phyloP scores from a whole-genome alignment of 2,888 invertebrate species.

The Erannis defoliaria region DNA sequence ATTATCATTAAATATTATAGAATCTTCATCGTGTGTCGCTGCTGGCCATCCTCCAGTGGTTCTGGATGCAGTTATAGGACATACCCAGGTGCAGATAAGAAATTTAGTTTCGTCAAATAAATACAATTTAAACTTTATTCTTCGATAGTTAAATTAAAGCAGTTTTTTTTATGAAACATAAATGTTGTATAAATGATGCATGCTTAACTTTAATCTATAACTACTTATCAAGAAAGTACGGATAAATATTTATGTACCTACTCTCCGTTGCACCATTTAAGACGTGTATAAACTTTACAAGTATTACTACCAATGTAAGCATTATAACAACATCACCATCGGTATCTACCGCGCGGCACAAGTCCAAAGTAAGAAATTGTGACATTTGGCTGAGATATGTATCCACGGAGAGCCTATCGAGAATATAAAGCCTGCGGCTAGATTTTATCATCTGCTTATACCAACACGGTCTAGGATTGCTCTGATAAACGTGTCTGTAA shows the following conservation, averaged over 20 bases:
- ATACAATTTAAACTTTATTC: too few species aligned
- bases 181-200: too few species aligned
- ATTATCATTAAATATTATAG: too few species aligned
- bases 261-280: not conserved
- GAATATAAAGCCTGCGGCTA: constrained; percentile 19
- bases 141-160: too few species aligned
- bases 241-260: not conserved
- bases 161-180: too few species aligned
- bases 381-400: constrained; percentile 28
- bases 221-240: too few species aligned
- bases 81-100: too few species aligned
- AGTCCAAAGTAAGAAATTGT: constrained; percentile 28
- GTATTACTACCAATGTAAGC: constrained; percentile 11
- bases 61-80: too few species aligned
- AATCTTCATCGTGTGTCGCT: too few species aligned
- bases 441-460: constrained; percentile 2
- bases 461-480: constrained; percentile 1
- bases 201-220: too few species aligned
- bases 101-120: too few species aligned
- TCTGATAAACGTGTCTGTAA: not conserved
- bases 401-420: constrained; percentile 12
- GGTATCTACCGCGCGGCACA: constrained; percentile 4
- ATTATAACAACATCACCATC: constrained; percentile 1
- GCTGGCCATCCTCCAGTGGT: too few species aligned
- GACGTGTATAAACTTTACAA: constrained; percentile 3